Conservation (phyloP, 2,888 invertebrate species). For the Ichneumoninae sp. region DNA sequence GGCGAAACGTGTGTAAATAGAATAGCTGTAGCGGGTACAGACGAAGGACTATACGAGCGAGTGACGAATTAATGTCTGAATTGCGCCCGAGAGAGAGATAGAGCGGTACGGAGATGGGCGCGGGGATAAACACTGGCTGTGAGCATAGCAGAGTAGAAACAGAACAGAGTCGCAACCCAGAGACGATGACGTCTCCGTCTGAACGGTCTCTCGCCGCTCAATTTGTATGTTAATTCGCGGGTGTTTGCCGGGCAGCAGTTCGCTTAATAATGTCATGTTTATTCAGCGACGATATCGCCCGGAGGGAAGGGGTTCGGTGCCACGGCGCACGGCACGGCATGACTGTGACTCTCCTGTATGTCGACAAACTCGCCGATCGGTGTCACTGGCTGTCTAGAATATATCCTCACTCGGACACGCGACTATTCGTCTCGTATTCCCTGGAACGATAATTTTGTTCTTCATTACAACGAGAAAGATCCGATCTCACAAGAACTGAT, state of each 20-base stretch:
- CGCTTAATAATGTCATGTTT: conserved; percentile 84
- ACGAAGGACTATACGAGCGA: conserved; percentile 5
- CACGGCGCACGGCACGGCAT: conserved; percentile 16
- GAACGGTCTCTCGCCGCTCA: conserved; percentile 79
- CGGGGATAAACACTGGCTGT: conserved; percentile 54
- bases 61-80: conserved; percentile 35
- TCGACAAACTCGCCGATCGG: conserved; percentile 75
- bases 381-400: conserved; percentile 62
- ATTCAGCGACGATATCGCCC: conserved; percentile 84
- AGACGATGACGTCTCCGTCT: conserved; percentile 66
- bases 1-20: background rate
- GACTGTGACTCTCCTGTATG: conserved; percentile 24
- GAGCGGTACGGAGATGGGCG: conserved; percentile 34
- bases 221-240: conserved; percentile 84
- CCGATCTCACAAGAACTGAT: background rate
- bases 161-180: conserved; percentile 44
- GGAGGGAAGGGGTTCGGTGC: conserved; percentile 48
- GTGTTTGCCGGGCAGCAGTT: conserved; percentile 82
- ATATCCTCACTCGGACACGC: background rate
- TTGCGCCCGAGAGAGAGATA: conserved; percentile 39
- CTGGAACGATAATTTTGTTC: background rate
- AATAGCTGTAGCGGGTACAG: conserved; percentile 1
- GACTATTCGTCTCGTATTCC: conserved; percentile 1
- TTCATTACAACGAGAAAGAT: background rate
- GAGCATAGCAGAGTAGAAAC: conserved; percentile 37